Evolutionary conservation across 2,888 invertebrate species (phyloP).

Genomic region (Drosophila cognata): DNA sequence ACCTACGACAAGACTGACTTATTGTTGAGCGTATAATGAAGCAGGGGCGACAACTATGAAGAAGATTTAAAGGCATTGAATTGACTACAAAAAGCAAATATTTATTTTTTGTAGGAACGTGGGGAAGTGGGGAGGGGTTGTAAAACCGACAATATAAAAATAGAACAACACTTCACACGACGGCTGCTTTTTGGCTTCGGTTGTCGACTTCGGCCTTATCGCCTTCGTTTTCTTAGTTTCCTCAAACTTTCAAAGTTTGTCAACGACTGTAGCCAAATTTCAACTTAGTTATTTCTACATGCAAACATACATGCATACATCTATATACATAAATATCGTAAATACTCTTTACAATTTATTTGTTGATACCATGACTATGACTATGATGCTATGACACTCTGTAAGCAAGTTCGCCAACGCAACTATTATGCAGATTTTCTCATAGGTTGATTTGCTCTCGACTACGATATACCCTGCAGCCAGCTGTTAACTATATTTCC

Average conservation of each 20-base stretch:
- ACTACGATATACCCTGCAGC: neutral
- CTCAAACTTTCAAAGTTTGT: too few species aligned
- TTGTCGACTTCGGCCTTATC: neutral
- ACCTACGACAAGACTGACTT: constrained; percentile 4
- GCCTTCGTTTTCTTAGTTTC: neutral
- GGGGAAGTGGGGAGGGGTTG: too few species aligned
- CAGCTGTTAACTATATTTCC: neutral
- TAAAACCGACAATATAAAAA: neutral
- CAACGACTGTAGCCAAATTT: neutral
- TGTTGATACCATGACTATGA: too few species aligned
- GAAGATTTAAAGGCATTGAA: neutral
- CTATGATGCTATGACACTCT: too few species aligned
- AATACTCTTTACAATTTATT: too few species aligned
- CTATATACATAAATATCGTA: too few species aligned
- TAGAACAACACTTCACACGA: neutral
- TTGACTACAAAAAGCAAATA: neutral
- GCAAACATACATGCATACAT: neutral
- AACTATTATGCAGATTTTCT: too few species aligned
- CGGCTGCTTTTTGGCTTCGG: neutral
- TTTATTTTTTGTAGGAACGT: neutral
- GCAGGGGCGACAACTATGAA: neutral
- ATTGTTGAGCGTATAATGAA: neutral
- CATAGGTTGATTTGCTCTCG: too few species aligned
- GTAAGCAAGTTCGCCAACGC: too few species aligned
- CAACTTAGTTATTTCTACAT: neutral